Evolutionary conservation across 2,888 invertebrate species (phyloP).

Genomic region (Mythimna ferrago): DNA sequence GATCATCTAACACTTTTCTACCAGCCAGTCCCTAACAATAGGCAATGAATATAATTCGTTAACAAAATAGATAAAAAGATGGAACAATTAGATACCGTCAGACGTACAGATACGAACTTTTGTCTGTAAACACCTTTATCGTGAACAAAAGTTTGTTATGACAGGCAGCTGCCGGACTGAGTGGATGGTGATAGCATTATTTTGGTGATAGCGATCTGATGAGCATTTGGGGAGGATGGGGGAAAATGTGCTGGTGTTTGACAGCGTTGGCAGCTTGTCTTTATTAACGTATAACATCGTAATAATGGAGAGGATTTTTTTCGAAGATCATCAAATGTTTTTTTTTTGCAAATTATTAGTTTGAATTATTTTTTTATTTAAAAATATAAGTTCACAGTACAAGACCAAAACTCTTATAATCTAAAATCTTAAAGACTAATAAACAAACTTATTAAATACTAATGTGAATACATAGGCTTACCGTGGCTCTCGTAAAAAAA

Average conservation of each 20-base stretch:
- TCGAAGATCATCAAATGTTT: too few species aligned
- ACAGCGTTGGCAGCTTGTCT: conserved; percentile 39
- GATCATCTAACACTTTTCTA: conserved; percentile 64
- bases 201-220: conserved; percentile 60
- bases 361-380: too few species aligned
- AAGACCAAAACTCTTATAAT: too few species aligned
- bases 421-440: too few species aligned
- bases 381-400: too few species aligned
- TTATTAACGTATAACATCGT: conserved; percentile 4
- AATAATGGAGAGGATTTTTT: background rate
- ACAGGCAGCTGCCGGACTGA: conserved; percentile 81
- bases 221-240: conserved; percentile 50
- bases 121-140: conserved; percentile 88
- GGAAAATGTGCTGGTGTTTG: conserved; percentile 30
- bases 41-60: conserved; percentile 71
- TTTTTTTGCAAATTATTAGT: too few species aligned
- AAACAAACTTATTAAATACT: too few species aligned
- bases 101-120: conserved; percentile 71
- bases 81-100: conserved; percentile 83
- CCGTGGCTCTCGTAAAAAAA: too few species aligned
- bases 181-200: conserved; percentile 76
- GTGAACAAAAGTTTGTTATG: conserved; percentile 84
- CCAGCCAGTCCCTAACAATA: conserved; percentile 60
- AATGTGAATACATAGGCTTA: too few species aligned
- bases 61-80: conserved; percentile 86